Conservation (phyloP, 2,113 vertebrate species). For the Eupsittula cactorum region DNA sequence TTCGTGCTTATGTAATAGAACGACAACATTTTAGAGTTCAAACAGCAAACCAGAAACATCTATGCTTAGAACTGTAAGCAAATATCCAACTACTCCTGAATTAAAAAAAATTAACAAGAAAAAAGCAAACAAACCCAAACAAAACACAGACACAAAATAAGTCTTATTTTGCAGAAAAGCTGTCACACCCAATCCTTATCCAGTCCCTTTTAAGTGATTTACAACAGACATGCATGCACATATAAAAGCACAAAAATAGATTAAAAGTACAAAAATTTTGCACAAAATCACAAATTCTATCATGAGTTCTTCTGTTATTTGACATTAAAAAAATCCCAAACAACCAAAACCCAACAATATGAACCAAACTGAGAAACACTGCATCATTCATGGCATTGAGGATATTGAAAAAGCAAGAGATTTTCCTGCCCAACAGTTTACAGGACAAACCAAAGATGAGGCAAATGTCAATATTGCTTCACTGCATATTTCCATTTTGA, state of each 20-base stretch:
- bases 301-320: background rate
- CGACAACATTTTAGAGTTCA: background rate
- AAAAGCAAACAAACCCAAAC: background rate
- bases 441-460: background rate
- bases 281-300: background rate
- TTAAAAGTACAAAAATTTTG: background rate
- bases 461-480: background rate
- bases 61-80: background rate
- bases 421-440: background rate
- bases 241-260: background rate
- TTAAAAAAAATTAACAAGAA: background rate
- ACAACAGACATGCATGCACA: background rate
- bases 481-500: background rate
- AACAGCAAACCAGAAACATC: background rate
- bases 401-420: background rate
- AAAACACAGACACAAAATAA: background rate
- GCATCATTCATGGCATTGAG: rapidly evolving
- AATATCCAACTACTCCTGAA: background rate
- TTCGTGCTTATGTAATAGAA: background rate
- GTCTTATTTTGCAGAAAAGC: background rate
- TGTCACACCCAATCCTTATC: background rate
- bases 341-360: background rate
- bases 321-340: background rate
- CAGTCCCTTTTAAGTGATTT: background rate
- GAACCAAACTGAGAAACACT: background rate